Conservation (phyloP, 1,140 invertebrate species). For the Sitophilus oryzae region DNA sequence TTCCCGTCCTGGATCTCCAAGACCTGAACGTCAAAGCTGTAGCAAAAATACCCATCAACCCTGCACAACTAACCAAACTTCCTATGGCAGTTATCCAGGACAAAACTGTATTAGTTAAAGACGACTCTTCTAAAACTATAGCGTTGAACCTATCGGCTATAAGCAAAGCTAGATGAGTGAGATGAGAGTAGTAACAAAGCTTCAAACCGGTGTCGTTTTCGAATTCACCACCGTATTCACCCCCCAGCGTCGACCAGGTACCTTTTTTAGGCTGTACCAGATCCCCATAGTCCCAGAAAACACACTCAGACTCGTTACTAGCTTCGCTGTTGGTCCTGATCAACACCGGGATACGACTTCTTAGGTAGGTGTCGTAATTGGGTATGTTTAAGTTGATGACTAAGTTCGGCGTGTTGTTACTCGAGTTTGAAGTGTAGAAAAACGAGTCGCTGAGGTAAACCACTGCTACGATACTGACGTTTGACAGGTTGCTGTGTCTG, state of each 20-base stretch:
- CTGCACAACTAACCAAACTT: constrained; percentile 53
- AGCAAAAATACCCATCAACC: constrained; percentile 52
- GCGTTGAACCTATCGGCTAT: constrained; percentile 30
- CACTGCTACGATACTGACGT: constrained; percentile 43
- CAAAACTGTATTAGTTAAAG: constrained; percentile 37
- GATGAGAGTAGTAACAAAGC: constrained; percentile 52
- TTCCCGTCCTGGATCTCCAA: constrained; percentile 55
- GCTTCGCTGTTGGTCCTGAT: constrained; percentile 41
- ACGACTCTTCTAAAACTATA: constrained; percentile 18
- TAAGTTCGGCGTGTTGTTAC: constrained; percentile 38
- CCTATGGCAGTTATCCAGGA: constrained; percentile 55
- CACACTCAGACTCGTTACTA: constrained; percentile 41
- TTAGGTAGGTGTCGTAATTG: constrained; percentile 48
- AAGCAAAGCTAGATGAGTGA: constrained; percentile 56
- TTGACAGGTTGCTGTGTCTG: constrained; percentile 2
- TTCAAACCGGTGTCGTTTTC: constrained; percentile 41
- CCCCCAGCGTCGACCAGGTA: constrained; percentile 44
- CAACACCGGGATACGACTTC: constrained; percentile 47
- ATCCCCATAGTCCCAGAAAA: constrained; percentile 53
- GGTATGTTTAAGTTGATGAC: constrained; percentile 53
- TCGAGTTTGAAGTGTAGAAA: constrained; percentile 45
- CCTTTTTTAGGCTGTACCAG: constrained; percentile 24
- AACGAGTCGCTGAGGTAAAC: constrained; percentile 52
- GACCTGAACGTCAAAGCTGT: constrained; percentile 51
- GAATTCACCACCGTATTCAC: constrained; percentile 21